Conservation (phyloP, 2,797 vertebrate genomes). For the Columba guinea region DNA sequence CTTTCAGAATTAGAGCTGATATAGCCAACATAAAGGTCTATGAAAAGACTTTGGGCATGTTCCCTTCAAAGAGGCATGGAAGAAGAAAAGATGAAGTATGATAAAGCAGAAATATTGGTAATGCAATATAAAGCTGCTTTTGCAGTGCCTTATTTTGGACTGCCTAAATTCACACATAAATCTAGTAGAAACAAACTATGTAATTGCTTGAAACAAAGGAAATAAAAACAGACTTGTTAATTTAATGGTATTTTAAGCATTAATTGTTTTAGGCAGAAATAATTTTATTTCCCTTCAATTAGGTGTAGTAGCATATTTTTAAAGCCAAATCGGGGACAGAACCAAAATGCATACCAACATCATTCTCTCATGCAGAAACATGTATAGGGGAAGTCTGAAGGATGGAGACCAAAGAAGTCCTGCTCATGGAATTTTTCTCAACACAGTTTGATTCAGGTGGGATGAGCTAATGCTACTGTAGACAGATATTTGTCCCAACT, state of each 20-base stretch:
- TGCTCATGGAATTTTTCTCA: neutral
- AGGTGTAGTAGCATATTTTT: neutral
- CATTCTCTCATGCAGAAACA: neutral
- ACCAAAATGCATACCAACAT: neutral
- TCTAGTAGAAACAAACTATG: neutral
- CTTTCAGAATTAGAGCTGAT: neutral
- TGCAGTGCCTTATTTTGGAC: neutral
- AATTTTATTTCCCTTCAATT: conserved; percentile 25
- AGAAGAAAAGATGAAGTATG: neutral
- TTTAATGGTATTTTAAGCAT: conserved; percentile 6
- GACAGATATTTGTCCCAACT: neutral
- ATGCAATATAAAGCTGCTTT: neutral
- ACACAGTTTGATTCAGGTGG: neutral
- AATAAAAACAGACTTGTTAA: conserved; percentile 38
- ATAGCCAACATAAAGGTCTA: neutral
- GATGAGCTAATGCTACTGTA: neutral
- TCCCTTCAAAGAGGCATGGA: neutral
- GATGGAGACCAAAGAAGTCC: neutral
- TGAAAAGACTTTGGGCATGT: neutral
- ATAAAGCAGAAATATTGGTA: neutral
- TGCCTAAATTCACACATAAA: neutral
- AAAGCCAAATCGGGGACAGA: neutral
- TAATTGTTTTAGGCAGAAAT: conserved; percentile 45
- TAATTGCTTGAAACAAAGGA: conserved; percentile 30
- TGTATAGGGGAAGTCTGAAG: neutral